phyloP scores from a whole-genome alignment of 1,140 invertebrate species.

The Triops longicaudatus region DNA sequence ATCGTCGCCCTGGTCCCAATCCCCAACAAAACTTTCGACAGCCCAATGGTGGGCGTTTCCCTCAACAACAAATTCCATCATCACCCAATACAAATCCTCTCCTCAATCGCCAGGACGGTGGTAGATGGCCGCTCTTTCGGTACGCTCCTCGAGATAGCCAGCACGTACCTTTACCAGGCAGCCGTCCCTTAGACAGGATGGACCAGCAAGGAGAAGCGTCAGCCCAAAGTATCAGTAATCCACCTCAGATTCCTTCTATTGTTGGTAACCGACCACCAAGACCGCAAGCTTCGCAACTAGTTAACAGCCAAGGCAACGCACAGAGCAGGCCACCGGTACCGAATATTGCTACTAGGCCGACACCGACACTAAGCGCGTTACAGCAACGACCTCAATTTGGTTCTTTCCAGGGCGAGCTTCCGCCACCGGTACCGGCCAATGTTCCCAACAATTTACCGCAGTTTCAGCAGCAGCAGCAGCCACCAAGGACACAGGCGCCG shows the following conservation, averaged over 20 bases:
- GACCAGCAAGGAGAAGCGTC: slow-evolving; percentile 9
- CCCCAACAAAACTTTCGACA: background rate
- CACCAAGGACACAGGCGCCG: background rate
- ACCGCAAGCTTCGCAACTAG: background rate
- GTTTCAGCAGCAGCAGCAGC: slow-evolving; percentile 16
- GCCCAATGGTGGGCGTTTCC: background rate
- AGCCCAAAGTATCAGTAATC: background rate
- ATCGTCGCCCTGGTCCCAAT: background rate
- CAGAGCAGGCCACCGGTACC: background rate
- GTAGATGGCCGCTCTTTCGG: background rate
- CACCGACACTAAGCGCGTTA: background rate
- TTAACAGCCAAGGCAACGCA: background rate
- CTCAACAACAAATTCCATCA: background rate
- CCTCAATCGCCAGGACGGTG: background rate
- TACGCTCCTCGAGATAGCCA: background rate
- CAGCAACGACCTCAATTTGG: slow-evolving; percentile 10
- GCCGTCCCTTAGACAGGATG: background rate
- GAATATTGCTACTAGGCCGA: background rate
- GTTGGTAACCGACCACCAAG: background rate
- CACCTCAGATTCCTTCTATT: slow-evolving; percentile 17
- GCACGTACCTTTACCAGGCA: background rate
- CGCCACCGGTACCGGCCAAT: background rate
- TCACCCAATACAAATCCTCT: background rate
- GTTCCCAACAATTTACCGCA: background rate
- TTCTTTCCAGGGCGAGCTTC: background rate